phyloP scores from a whole-genome alignment of 1,140 invertebrate species.

The Chionoecetes opilio region DNA sequence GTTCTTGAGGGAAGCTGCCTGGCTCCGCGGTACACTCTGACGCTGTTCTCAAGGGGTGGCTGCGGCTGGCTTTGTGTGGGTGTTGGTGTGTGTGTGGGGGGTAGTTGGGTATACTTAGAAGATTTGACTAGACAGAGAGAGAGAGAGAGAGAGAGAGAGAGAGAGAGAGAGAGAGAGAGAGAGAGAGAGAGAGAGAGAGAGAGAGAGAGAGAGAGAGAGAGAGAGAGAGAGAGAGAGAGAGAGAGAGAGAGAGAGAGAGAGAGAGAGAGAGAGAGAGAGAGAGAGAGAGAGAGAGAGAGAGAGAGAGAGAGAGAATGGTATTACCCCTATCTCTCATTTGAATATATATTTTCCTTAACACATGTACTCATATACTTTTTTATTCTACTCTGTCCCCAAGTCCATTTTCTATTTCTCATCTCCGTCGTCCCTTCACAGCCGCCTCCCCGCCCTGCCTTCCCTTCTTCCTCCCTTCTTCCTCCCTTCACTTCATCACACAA shows the following conservation, averaged over 20 bases:
- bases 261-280: conserved; percentile 46
- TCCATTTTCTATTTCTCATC: not conserved
- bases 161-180: conserved; percentile 51
- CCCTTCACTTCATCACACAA: not conserved
- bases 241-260: conserved; percentile 46
- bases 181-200: conserved; percentile 40
- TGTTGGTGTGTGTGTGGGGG: not conserved
- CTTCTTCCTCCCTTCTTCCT: not conserved
- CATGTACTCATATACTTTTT: not conserved
- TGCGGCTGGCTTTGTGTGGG: not conserved
- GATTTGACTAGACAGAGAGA: not conserved
- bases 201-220: conserved; percentile 52
- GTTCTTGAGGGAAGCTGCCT: conserved; percentile 8
- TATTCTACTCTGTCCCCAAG: not conserved
- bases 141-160: conserved; percentile 54
- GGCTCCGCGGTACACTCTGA: not conserved
- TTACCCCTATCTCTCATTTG: not conserved
- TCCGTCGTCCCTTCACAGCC: not conserved
- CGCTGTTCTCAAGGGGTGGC: not conserved
- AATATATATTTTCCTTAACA: not conserved
- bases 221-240: conserved; percentile 49
- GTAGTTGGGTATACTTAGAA: not conserved
- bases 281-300: conserved; percentile 50
- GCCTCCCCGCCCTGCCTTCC: not conserved
- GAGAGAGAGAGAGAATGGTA: conserved; percentile 33